Percentiles rank a stretch among this genome's conserved stretches.
Conservation (phyloP, 2,797 vertebrate species). For the Chelon labrosus region DNA sequence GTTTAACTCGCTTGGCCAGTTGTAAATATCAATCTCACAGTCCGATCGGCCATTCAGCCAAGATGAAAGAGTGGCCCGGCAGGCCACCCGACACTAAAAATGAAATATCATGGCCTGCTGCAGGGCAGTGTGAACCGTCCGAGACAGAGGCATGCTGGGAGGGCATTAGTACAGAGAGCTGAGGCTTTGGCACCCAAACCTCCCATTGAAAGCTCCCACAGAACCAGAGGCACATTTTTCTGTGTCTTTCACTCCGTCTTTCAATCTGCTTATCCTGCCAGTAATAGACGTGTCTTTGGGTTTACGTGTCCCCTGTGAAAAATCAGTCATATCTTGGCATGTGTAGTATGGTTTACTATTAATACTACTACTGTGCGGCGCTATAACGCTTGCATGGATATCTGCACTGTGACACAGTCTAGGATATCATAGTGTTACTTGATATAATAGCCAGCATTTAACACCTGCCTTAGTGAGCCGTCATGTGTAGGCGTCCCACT, state of each 20-base stretch:
- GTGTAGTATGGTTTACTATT: not conserved
- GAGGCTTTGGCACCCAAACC: constrained; percentile 59
- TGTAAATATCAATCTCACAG: constrained; percentile 72
- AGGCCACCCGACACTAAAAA: constrained; percentile 65
- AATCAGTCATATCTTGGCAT: not conserved
- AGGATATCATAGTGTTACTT: constrained; percentile 3
- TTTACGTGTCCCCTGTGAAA: constrained; percentile 1
- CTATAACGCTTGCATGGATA: not conserved
- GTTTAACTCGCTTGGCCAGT: constrained; percentile 60
- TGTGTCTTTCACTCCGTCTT: constrained; percentile 38
- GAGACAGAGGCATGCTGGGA: constrained; percentile 67
- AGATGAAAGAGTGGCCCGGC: constrained; percentile 72
- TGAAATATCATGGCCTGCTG: constrained; percentile 73
- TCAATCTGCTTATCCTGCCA: constrained; percentile 29
- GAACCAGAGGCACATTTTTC: constrained; percentile 35
- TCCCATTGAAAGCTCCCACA: constrained; percentile 50
- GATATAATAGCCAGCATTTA: constrained; percentile 45
- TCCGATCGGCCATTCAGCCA: constrained; percentile 52
- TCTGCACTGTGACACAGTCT: constrained; percentile 11
- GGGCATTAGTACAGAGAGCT: constrained; percentile 71
- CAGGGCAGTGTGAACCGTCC: constrained; percentile 57
- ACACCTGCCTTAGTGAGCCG: constrained; percentile 37
- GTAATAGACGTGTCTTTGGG: not conserved
- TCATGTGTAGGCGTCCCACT: constrained; percentile 31
- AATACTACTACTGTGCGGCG: not conserved